Evolutionary conservation across 2,797 vertebrate species (phyloP), one percentile per base, ranked within the genome.

Genomic region (Avahi laniger): DNA sequence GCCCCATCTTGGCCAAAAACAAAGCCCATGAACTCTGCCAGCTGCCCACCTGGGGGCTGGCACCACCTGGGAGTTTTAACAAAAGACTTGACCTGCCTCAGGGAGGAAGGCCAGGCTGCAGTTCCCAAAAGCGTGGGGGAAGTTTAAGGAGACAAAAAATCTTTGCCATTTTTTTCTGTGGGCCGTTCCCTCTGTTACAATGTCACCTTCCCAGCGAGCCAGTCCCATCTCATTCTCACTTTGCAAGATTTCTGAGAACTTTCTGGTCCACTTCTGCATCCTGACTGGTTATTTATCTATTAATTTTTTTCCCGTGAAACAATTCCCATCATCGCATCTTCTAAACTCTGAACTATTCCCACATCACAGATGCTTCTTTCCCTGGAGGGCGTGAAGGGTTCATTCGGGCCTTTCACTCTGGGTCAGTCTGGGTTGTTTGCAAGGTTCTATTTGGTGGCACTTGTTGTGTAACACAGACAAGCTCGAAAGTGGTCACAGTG

Each of bases 381-480:
- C 22, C 26, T 10, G 3, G 30, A 4, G 33, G 67, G 10, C 10
- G 0, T 1, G 30, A 22, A 0, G 0, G 81, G 12, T 2, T 24
- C 72, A 10, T 26, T 4, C 52, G 0, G 54, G 17, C 54, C 28
- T 8, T 1, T 28, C 13, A 33, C 61, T 14, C 9, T 14, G 61
- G 46, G 30, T 8, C 1, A 9, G 48, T 33, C 20, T n/a, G 26
- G n/a, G 6, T 30, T 65, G 35, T 52, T 65, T 28, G 17, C 12
- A n/a, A 17, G 3, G 0, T 35, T 48, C 38, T 14, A 4, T 46
- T 67, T n/a, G 24, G 33, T 59, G 65, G 67, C 43, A 1, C n/a
- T 30, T 0, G 12, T 0, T 9, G 26, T 41, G 3, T 1, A 4
- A 2, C 0, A 0, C 0, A 3, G 38, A 15, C 57, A 3, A 30